These are phyloP conservation scores for Sterna hirundo DNA, from an alignment of 2,113 vertebrate species.

Conservation along the genomic window DNA sequence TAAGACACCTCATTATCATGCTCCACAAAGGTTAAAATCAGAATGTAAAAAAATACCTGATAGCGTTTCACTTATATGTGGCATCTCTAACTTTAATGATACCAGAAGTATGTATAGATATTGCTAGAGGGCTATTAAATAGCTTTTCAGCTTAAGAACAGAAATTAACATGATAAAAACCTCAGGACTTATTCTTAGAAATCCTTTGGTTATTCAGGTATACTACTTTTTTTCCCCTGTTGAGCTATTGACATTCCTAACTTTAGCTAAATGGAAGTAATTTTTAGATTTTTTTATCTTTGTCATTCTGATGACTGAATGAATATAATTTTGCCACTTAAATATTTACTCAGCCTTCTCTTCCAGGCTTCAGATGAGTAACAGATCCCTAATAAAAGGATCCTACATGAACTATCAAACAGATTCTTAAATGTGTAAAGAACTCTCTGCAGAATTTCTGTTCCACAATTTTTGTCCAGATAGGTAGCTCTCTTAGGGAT, in stretches of 20 bases:
- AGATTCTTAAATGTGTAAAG: neutral
- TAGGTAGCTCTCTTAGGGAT: neutral
- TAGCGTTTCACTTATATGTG: neutral
- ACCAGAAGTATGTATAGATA: neutral
- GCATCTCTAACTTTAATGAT: neutral
- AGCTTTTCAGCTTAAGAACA: neutral
- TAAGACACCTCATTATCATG: neutral
- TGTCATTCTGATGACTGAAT: neutral
- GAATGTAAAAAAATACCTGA: neutral
- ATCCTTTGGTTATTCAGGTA: neutral
- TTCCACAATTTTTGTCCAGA: neutral
- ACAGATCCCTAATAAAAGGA: neutral
- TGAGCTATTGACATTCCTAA: neutral
- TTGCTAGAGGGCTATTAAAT: neutral
- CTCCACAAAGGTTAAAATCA: neutral
- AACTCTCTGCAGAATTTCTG: neutral
- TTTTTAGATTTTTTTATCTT: neutral
- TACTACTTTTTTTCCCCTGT: neutral
- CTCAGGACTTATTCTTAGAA: neutral
- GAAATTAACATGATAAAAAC: neutral
- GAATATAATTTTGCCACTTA: neutral
- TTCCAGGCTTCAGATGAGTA: neutral
- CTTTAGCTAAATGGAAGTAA: neutral
- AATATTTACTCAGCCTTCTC: neutral
- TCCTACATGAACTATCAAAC: neutral